phyloP scores from a whole-genome alignment of 2,888 invertebrate genomes.

The Drosophila ezoana region DNA sequence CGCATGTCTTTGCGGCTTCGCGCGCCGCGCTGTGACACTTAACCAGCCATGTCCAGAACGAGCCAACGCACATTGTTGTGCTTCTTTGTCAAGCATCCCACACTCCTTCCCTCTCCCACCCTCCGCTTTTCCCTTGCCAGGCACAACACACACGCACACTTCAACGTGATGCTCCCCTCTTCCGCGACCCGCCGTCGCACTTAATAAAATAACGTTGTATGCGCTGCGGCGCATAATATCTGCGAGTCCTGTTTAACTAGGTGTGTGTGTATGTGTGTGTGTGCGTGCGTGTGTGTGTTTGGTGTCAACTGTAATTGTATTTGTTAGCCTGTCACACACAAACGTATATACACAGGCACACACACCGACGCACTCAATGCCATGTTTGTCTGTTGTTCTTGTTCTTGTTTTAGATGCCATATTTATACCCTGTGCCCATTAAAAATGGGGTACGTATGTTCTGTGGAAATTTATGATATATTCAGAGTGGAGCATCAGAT shows the following conservation, averaged over 20 bases:
- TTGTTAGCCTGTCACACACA: constrained; percentile 38
- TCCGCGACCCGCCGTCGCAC: constrained; percentile 41
- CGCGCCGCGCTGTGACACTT: constrained; percentile 39
- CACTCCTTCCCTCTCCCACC: background rate
- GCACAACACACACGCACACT: constrained; percentile 1
- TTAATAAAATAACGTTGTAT: constrained; percentile 76
- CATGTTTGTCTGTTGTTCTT: constrained; percentile 20
- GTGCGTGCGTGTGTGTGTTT: constrained; percentile 12
- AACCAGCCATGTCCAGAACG: constrained; percentile 46
- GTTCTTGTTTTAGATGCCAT: constrained; percentile 9
- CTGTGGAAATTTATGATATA: no score
- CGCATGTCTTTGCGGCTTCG: constrained; percentile 23
- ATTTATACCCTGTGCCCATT: no score
- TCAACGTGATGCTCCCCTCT: no score
- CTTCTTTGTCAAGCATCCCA: constrained; percentile 10
- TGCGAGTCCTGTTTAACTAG: constrained; percentile 22
- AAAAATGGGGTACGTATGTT: no score
- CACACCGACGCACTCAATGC: constrained; percentile 15
- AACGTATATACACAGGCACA: constrained; percentile 28
- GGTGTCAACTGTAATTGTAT: constrained; percentile 65
- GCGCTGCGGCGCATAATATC: constrained; percentile 64
- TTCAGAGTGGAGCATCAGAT: no score
- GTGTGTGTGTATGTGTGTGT: background rate
- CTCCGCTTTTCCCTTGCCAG: background rate
- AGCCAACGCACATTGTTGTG: constrained; percentile 49